These are phyloP conservation scores for Drosophila gaucha DNA, from an alignment of 2,888 invertebrate species.

Conservation along the genomic window DNA sequence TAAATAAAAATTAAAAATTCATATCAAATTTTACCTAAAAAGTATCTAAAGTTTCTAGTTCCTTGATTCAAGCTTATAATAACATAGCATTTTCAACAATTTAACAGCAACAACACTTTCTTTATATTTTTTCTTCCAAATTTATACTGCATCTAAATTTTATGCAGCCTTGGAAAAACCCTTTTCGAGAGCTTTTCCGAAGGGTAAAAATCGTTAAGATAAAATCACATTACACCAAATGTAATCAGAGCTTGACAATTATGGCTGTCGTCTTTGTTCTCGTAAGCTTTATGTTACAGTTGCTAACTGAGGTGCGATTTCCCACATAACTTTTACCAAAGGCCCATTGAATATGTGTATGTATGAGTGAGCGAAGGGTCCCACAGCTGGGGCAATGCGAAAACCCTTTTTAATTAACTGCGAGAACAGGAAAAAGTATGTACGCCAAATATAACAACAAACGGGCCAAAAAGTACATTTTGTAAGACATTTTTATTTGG, in stretches of 20 bases:
- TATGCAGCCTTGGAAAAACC: background rate
- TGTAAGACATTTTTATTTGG: slow-evolving; percentile 59
- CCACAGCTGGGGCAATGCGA: slow-evolving; percentile 18
- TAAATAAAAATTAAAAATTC: too few species aligned
- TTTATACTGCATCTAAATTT: too few species aligned
- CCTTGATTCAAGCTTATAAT: too few species aligned
- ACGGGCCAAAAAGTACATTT: slow-evolving; percentile 41
- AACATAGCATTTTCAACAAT: background rate
- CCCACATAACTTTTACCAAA: slow-evolving; percentile 45
- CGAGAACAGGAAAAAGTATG: slow-evolving; percentile 38
- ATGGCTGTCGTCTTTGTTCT: background rate
- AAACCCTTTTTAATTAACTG: slow-evolving; percentile 76
- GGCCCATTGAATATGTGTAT: slow-evolving; percentile 33
- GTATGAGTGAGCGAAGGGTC: slow-evolving; percentile 7
- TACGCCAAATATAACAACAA: slow-evolving; percentile 39
- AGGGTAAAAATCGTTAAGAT: too few species aligned
- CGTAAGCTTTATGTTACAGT: slow-evolving; percentile 11
- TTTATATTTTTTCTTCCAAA: background rate
- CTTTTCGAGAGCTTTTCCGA: background rate
- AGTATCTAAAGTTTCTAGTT: too few species aligned
- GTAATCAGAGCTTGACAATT: slow-evolving; percentile 14
- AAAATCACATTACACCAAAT: slow-evolving; percentile 11
- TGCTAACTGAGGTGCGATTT: slow-evolving; percentile 1
- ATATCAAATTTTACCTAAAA: too few species aligned
- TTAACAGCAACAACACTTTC: too few species aligned